Evolutionary conservation across 2,113 vertebrate genomes (phyloP).

Genomic region (Hemicordylus capensis): DNA sequence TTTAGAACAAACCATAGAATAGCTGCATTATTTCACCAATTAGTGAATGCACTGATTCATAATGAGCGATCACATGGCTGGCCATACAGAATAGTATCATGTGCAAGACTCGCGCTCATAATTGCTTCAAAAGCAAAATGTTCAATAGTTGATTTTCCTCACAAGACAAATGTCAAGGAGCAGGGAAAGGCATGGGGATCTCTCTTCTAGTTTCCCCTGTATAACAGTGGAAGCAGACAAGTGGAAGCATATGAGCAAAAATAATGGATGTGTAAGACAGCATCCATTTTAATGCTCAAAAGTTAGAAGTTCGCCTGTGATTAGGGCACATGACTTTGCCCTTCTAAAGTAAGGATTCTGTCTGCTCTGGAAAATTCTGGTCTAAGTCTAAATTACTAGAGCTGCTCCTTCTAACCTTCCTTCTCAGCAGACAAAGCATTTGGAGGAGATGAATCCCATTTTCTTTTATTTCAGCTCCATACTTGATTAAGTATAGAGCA

Average conservation of each 20-base stretch:
- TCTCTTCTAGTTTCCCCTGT: neutral
- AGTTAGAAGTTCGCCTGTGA: neutral
- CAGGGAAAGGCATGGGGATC: neutral
- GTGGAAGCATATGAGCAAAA: neutral
- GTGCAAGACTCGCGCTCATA: neutral
- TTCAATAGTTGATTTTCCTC: neutral
- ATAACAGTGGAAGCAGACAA: constrained; percentile 9
- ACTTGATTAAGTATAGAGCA: too few species aligned
- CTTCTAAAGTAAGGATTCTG: neutral
- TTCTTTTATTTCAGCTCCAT: neutral
- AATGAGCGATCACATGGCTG: neutral
- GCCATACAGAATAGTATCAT: neutral
- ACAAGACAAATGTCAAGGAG: neutral
- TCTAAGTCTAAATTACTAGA: neutral
- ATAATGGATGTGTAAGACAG: fast-evolving
- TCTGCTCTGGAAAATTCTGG: neutral
- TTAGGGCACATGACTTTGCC: neutral
- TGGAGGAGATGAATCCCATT: neutral
- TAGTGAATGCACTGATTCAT: neutral
- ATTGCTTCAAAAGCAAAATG: neutral
- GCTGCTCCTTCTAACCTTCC: neutral
- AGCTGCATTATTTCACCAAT: neutral
- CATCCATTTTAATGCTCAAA: fast-evolving
- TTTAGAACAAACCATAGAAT: too few species aligned
- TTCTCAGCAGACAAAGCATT: neutral